These are phyloP conservation scores for Heterodera schachtii DNA, from an alignment of 1,140 invertebrate species.

Conservation along the genomic window DNA sequence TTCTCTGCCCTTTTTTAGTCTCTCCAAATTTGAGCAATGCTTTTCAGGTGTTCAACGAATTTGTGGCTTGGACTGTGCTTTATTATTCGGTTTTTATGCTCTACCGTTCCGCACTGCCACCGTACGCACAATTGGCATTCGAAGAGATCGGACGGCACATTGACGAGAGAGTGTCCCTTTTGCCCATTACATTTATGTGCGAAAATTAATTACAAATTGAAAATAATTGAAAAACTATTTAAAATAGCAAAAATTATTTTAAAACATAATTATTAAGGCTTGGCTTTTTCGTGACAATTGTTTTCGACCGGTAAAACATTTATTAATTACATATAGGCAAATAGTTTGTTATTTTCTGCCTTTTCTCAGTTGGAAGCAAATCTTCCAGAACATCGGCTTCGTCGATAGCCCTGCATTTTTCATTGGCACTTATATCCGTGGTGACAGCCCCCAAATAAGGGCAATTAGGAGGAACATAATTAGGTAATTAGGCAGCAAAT, in stretches of 20 bases:
- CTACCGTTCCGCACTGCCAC: constrained; percentile 29
- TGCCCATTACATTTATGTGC: constrained; percentile 44
- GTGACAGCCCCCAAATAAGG: constrained; percentile 78
- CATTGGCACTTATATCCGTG: constrained; percentile 38
- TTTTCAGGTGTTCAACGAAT: constrained; percentile 32
- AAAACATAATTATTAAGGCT: constrained; percentile 18
- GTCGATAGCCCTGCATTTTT: constrained; percentile 53
- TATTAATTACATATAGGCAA: background rate
- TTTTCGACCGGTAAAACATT: constrained; percentile 31
- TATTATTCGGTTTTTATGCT: constrained; percentile 38
- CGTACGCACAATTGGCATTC: constrained; percentile 29
- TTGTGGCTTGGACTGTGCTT: constrained; percentile 32
- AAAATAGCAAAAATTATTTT: background rate
- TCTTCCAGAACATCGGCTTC: constrained; percentile 59
- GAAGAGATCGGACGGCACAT: constrained; percentile 33
- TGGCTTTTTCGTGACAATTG: constrained; percentile 49
- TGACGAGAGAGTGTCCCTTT: constrained; percentile 31
- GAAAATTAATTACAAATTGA: background rate
- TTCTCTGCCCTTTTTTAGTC: background rate
- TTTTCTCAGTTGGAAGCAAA: constrained; percentile 50
- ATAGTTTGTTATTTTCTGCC: background rate
- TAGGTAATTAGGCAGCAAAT: constrained; percentile 61
- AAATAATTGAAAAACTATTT: background rate
- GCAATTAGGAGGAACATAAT: constrained; percentile 77
- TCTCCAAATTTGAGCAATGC: background rate